A percentile compares a stretch with the other conserved stretches of the same genome.
phyloP scores from a whole-genome alignment of 2,888 invertebrate species.

The Phortica okadai region DNA sequence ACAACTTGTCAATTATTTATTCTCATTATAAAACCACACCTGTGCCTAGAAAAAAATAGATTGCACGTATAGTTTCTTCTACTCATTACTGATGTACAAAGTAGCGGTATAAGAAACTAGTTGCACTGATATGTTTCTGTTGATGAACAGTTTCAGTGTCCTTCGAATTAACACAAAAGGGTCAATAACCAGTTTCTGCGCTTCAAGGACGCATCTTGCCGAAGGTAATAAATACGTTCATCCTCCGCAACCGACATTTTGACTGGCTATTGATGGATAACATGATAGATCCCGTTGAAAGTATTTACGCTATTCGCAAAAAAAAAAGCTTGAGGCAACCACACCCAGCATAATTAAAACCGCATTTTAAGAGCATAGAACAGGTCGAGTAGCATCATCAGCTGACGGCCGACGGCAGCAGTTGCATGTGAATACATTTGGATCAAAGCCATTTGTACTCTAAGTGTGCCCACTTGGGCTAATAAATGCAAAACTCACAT shows the following conservation, averaged over 20 bases:
- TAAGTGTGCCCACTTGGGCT: constrained; percentile 22
- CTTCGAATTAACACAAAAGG: background rate
- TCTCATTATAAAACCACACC: too few species aligned
- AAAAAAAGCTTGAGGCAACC: constrained; percentile 6
- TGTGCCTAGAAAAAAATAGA: too few species aligned
- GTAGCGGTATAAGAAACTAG: too few species aligned
- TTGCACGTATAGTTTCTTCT: too few species aligned
- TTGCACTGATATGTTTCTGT: background rate
- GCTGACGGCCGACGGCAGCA: background rate
- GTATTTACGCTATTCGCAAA: background rate
- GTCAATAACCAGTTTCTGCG: background rate
- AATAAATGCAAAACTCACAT: constrained; percentile 10
- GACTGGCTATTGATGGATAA: background rate
- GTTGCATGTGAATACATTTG: constrained; percentile 25
- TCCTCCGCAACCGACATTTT: background rate
- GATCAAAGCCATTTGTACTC: constrained; percentile 15
- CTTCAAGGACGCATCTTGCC: background rate
- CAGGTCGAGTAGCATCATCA: background rate
- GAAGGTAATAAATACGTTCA: background rate
- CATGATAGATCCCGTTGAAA: background rate
- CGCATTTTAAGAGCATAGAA: background rate
- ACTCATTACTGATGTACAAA: too few species aligned
- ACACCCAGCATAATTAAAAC: constrained; percentile 23
- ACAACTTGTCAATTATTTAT: too few species aligned
- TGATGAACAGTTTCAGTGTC: background rate